phyloP scores from a whole-genome alignment of 2,888 invertebrate genomes.

The Mycalesis mineus region DNA sequence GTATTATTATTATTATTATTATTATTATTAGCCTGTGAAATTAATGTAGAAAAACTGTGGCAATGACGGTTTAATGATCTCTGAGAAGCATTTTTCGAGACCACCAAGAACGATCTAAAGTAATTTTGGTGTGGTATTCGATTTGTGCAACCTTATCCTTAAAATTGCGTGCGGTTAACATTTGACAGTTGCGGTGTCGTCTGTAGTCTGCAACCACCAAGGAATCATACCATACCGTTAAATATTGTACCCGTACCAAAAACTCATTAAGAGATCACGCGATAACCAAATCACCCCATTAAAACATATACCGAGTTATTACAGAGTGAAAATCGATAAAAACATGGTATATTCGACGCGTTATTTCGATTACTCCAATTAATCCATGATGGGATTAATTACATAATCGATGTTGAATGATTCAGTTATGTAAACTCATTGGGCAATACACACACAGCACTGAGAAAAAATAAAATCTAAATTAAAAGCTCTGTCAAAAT shows the following conservation, averaged over 20 bases:
- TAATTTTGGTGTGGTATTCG: too few species aligned
- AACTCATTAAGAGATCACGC: slow-evolving; percentile 60
- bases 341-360: slow-evolving; percentile 31
- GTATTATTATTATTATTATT: too few species aligned
- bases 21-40: too few species aligned
- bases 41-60: too few species aligned
- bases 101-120: too few species aligned
- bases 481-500: background rate
- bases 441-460: background rate
- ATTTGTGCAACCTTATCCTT: too few species aligned
- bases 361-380: slow-evolving; percentile 66
- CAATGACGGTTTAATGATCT: too few species aligned
- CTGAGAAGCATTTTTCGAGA: too few species aligned
- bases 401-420: slow-evolving; percentile 6
- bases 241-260: slow-evolving; percentile 48
- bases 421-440: background rate
- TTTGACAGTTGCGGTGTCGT: background rate
- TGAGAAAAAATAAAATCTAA: background rate
- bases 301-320: slow-evolving; percentile 38
- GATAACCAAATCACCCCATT: slow-evolving; percentile 53
- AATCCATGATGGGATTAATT: slow-evolving; percentile 40
- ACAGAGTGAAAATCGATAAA: slow-evolving; percentile 31
- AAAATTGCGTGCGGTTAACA: too few species aligned
- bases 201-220: background rate
- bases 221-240: slow-evolving; percentile 7